Evolutionary conservation across 2,113 vertebrate species (phyloP).

Genomic region (Aldabrachelys gigantea): DNA sequence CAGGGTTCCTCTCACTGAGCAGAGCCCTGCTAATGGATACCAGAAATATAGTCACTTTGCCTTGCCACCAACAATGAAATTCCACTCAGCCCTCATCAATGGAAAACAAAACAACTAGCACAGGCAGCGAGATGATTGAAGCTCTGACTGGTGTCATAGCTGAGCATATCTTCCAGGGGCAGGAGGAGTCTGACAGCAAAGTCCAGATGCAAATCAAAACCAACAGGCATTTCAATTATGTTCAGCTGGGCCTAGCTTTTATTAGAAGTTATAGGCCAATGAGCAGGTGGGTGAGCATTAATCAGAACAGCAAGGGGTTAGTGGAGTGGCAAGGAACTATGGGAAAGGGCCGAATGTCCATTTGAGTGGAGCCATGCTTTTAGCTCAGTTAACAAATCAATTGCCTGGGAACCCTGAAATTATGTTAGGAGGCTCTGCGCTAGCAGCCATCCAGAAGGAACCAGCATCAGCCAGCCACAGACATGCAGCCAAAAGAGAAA

Average conservation of each 20-base stretch:
- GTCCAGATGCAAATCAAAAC: conserved; percentile 40
- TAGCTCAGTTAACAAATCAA: not conserved
- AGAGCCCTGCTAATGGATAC: not conserved
- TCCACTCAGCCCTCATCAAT: rapidly evolving
- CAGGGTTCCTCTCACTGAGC: not conserved
- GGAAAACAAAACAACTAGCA: not conserved
- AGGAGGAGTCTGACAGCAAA: conserved; percentile 2
- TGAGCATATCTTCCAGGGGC: not conserved
- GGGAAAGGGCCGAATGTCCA: not conserved
- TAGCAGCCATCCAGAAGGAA: not conserved
- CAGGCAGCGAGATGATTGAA: not conserved
- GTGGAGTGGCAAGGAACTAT: rapidly evolving
- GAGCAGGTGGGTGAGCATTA: not conserved
- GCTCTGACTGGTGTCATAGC: not conserved
- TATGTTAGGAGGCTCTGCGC: not conserved
- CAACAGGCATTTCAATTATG: conserved; percentile 40
- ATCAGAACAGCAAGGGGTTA: not conserved
- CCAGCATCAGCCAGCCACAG: rapidly evolving
- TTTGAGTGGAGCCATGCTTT: not conserved
- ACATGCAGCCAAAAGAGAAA: not conserved
- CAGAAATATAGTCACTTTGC: rapidly evolving
- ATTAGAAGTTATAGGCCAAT: rapidly evolving
- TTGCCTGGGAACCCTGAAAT: rapidly evolving
- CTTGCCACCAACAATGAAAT: not conserved
- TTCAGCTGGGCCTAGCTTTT: not conserved